Conservation (phyloP, 2,113 vertebrate genomes). For the Chaenocephalus aceratus region DNA sequence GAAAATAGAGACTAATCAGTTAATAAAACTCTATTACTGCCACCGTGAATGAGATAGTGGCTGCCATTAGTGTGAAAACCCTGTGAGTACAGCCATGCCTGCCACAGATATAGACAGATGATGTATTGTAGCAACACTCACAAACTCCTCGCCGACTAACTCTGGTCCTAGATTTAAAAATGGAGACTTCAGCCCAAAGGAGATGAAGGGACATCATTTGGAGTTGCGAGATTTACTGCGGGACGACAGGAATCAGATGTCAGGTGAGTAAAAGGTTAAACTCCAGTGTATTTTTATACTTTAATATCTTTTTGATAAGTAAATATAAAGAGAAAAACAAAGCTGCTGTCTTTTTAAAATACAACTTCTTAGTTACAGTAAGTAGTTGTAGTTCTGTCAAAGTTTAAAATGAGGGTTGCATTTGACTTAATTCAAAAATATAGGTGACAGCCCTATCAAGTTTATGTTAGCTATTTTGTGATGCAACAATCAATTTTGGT, state of each 20-base stretch:
- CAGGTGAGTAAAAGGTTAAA: slow-evolving; percentile 31
- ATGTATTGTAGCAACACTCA: slow-evolving; percentile 18
- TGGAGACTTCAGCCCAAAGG: slow-evolving; percentile 39
- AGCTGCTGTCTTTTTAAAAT: not conserved
- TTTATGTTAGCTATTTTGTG: not conserved
- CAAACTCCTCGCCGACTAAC: slow-evolving; percentile 24
- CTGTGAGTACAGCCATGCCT: slow-evolving; percentile 28
- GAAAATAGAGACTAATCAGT: slow-evolving; percentile 77
- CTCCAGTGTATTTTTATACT: slow-evolving; percentile 10
- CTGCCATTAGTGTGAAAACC: slow-evolving; percentile 51
- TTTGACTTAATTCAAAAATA: not conserved
- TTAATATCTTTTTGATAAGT: not conserved
- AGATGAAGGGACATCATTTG: slow-evolving; percentile 39
- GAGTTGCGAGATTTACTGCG: slow-evolving; percentile 43
- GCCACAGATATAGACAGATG: slow-evolving; percentile 20
- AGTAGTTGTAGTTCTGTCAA: not conserved
- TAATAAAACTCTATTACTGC: slow-evolving; percentile 72
- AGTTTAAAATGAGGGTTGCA: not conserved
- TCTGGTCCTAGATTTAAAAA: slow-evolving; percentile 67
- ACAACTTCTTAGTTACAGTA: not conserved
- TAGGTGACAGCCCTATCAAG: not conserved
- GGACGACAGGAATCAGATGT: slow-evolving; percentile 60
- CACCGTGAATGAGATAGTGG: slow-evolving; percentile 50
- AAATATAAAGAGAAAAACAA: not conserved
- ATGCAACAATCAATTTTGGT: not conserved